Evolutionary conservation across 1,140 invertebrate genomes (phyloP).

Genomic region (Bombus polaris): DNA sequence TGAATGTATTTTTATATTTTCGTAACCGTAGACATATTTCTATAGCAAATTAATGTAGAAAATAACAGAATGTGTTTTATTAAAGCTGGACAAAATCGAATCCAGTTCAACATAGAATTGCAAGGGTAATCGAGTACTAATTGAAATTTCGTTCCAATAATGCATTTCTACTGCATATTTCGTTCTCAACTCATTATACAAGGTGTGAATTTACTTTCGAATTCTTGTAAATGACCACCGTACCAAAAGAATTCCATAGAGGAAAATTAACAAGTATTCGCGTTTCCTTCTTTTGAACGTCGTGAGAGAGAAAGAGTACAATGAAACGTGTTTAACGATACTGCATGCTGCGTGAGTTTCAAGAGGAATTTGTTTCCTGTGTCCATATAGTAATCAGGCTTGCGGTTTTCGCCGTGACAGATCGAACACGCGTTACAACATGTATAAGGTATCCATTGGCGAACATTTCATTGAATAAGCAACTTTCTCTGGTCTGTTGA

Average conservation of each 20-base stretch:
- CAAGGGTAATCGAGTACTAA: too few species aligned
- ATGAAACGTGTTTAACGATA: slow-evolving; percentile 1
- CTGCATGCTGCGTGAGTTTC: neutral
- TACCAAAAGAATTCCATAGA: neutral
- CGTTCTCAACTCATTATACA: too few species aligned
- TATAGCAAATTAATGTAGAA: too few species aligned
- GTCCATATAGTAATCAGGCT: neutral
- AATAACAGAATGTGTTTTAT: too few species aligned
- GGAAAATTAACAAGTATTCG: neutral
- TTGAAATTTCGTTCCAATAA: too few species aligned
- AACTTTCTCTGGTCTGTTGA: slow-evolving; percentile 29
- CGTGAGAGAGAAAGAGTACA: neutral
- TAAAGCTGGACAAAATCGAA: too few species aligned
- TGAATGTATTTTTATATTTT: too few species aligned
- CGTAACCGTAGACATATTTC: too few species aligned
- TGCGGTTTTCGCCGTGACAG: slow-evolving; percentile 17
- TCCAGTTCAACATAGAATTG: too few species aligned
- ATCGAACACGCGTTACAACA: slow-evolving; percentile 17
- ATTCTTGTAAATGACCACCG: neutral
- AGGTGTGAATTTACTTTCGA: neutral
- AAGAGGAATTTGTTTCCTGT: slow-evolving; percentile 10
- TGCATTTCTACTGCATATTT: too few species aligned
- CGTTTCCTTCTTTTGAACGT: neutral
- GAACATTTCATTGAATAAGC: slow-evolving; percentile 16
- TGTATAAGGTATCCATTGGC: neutral